phyloP scores from a whole-genome alignment of 2,888 invertebrate species.

The Axea sp. region DNA sequence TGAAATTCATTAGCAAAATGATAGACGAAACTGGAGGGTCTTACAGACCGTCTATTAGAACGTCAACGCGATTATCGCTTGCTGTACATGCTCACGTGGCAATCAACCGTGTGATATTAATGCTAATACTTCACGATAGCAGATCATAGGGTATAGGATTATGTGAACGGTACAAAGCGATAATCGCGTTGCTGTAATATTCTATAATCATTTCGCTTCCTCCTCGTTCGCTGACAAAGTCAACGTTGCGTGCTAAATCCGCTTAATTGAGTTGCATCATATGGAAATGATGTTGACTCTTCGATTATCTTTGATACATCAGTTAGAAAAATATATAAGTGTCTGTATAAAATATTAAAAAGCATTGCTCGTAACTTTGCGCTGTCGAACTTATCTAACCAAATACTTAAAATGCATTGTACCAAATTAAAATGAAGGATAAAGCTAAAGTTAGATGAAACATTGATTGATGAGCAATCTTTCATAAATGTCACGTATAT shows the following conservation, averaged over 20 bases:
- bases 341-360: no score
- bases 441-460: no score
- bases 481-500: no score
- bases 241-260: not conserved
- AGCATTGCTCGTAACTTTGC: no score
- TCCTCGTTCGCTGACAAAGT: slow-evolving; percentile 11
- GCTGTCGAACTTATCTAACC: no score
- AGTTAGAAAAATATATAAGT: no score
- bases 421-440: no score
- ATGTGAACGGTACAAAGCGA: slow-evolving; percentile 25
- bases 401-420: no score
- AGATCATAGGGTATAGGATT: slow-evolving; percentile 25
- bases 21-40: slow-evolving; percentile 9
- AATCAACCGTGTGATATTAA: slow-evolving; percentile 33
- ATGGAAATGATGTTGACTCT: no score
- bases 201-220: slow-evolving; percentile 18
- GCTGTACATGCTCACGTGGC: slow-evolving; percentile 10
- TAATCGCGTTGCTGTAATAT: slow-evolving; percentile 20
- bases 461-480: no score
- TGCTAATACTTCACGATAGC: slow-evolving; percentile 26
- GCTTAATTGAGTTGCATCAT: slow-evolving; percentile 12
- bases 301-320: no score
- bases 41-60: slow-evolving; percentile 15
- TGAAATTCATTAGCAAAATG: slow-evolving; percentile 15
- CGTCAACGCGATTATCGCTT: slow-evolving; percentile 28